Evolutionary conservation across 2,797 vertebrate species (phyloP), one percentile per base, ranked within the genome.

Genomic region (Mus caroli): DNA sequence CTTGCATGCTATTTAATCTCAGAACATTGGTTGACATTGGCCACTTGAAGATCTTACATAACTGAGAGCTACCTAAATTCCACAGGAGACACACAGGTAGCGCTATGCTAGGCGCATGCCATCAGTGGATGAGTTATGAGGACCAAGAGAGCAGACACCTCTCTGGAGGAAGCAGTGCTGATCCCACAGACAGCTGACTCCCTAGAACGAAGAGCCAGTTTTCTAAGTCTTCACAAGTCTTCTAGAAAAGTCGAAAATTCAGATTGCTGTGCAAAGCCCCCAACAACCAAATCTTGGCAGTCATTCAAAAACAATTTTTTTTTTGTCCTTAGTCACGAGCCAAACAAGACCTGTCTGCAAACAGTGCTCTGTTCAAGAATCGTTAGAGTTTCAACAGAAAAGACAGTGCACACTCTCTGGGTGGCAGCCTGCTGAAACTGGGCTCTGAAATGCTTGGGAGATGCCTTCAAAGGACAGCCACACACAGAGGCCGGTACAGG

Each of bases 341-440:
- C 92, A 96, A 91, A 95, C 64, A 92, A 80, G 94, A 87, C 37
- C 54, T 54, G 54, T 73, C 87, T 94, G 52, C 91, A 83, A 96
- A 95, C 50, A 80, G 3, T 77, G 71, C 46, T 95, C 79, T 82
- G 31, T 92, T 85, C 71, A 77, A 50, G 88, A 94, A 75, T 82
- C 73, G 56, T 40, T 19, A 13, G 24, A n/a, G 24, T 85, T 91
- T 86, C 67, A 46, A 40, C 69, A 88, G 80, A 77, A 15, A 24
- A 19, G 28, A 50, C 26, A 67, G 20, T 58, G 31, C 34, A 34
- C 10, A 60, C 20, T 75, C 92, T 73, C n/a, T 67, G 58, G 86
- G 77, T 26, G 60, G 43, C 58, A 56, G 58, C 64, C 43, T 82
- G 13, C 82, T 76, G 15, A 90, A 77, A 84, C 40, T 3, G 34